Base-by-base conservation (phyloP, 2,888 invertebrate genomes). In the Erebia ligea region DNA sequence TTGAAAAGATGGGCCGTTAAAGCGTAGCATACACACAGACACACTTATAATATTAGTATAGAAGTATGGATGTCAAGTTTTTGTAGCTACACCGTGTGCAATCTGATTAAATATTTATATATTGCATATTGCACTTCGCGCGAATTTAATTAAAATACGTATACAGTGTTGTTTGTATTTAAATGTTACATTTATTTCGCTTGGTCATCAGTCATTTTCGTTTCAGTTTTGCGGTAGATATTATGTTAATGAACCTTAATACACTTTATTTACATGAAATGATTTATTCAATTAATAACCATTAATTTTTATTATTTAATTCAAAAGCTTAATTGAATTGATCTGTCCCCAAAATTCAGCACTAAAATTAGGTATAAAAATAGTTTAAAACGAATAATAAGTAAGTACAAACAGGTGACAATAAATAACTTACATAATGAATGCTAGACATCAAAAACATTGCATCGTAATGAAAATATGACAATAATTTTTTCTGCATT, bases 141-240 rank as follows among this genome's bases (percentile, higher is more conserved):
- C 61, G 19, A 61, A 61, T 45, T 19, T 61, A 61, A 61, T 61
- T 61, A 61, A 61, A 45, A 61, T 13, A 19, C 19, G 61, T 13
- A 59, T 42, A 61, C 45, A 61, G 21, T 45, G 42, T 21, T 62
- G 45, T 62, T 62, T 48, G 62, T 62, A 19, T 45, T 19, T 11
- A 42, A 61, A 48, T 48, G 21, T 48, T 48, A 48, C 62, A 48
- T 21, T 62, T 48, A 62, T 62, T 48, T 21, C 15, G 19, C 6
- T 21, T 10, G 1, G 11, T 45, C 45, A 21, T 62, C 62, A 62
- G 42, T 61, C 19, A 42, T 13, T 61, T 61, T 45, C 13, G 42
- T 42, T 61, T 45, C 17, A 45, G 45, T 45, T 45, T 45, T 48
- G 21, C 62, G 48, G 45, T 21, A 48, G 21, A 48, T 21, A 48